Conservation (phyloP, 2,113 vertebrate genomes). For the Albula goreensis region DNA sequence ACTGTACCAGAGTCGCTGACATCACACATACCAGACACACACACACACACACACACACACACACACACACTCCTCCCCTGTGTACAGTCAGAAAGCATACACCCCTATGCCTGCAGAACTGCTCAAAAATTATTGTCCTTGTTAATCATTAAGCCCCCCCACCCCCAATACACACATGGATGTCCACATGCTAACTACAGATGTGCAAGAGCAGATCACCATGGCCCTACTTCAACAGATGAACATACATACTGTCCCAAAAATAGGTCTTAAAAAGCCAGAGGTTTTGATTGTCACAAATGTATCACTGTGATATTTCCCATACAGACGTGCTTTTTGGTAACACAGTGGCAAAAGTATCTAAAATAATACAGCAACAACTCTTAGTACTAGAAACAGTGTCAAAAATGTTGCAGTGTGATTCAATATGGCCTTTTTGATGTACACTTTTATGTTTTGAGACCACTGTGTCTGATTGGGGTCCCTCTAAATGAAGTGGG, state of each 20-base stretch:
- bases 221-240: background rate
- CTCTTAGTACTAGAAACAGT: background rate
- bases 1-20: background rate
- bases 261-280: background rate
- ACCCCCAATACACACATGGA: slow-evolving; percentile 10
- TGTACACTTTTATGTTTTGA: background rate
- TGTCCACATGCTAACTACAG: background rate
- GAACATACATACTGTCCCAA: background rate
- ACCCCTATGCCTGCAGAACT: background rate
- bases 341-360: background rate
- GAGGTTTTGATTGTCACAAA: background rate
- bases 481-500: no score
- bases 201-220: background rate
- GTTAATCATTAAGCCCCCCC: background rate
- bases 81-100: background rate
- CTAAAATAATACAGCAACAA: background rate
- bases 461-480: background rate
- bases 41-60: background rate
- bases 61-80: background rate
- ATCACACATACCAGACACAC: background rate
- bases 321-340: background rate
- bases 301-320: background rate
- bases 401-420: no score
- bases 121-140: background rate
- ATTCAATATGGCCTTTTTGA: background rate